Base-by-base conservation (phyloP, 2,113 vertebrate species). In the Sander lucioperca region DNA sequence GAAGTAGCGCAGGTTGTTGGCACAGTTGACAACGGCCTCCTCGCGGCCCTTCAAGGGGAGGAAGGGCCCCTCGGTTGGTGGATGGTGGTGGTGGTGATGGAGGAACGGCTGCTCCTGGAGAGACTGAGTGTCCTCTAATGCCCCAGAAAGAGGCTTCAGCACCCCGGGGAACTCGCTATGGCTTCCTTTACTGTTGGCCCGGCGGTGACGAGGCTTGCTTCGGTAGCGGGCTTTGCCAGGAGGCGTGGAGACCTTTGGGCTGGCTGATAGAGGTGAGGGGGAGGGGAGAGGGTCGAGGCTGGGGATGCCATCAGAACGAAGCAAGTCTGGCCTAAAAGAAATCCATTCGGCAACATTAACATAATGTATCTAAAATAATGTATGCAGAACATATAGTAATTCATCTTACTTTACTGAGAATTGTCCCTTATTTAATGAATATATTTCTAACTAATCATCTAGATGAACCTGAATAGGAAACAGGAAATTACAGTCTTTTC, bases 1-100 rank as follows among this genome's bases (percentile, higher is more conserved):
- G n/a, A 99, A 99, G 89, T 99, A 99, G 39, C 97, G 94, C 74
- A 99, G 91, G 91, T 98, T 98, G 94, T 97, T 99, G 82, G 97
- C 97, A 50, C 98, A 99, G 88, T 93, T 96, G 30, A 97, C 97
- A 1, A 98, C 96, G 15, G 97, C 97, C 82, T 97, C 95, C 36
- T 97, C 96, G 11, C 96, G 93, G 19, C 94, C 95, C 87, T 94
- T 93, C 73, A 94, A 39, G 0, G 93, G 95, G 27, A 95, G 91
- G 30, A 91, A 74, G 50, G 94, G 90, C 21, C 89, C 93, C 74
- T 92, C 88, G 0, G 74, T 57, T 2, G 84, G 86, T 15, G 78
- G 87, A 13, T 53, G 92, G 54, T 86, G 91, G 71, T 96, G 92
- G 54, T 96, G 95, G 66, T 94, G 93, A 15, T 91, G 53, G 25